Percentiles rank a stretch among this genome's conserved stretches.
These are phyloP conservation scores for Sarcophaga carnaria DNA, from an alignment of 2,888 invertebrate genomes.

Conservation along the genomic window DNA sequence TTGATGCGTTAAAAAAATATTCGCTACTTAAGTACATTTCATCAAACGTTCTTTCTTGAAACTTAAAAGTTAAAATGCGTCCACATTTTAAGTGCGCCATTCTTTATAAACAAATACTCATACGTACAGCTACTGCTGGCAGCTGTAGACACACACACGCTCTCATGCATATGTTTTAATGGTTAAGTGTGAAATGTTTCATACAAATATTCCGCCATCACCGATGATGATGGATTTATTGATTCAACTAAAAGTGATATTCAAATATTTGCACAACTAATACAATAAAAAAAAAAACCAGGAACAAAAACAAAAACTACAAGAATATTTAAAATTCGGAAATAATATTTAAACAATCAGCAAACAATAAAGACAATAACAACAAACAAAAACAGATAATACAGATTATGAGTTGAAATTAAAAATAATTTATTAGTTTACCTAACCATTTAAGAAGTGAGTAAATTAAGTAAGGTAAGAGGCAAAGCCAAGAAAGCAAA, in stretches of 20 bases:
- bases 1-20: too few species aligned
- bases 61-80: too few species aligned
- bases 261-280: constrained; percentile 47
- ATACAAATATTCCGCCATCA: constrained; percentile 7
- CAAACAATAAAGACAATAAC: constrained; percentile 8
- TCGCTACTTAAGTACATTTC: too few species aligned
- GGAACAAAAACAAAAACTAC: background rate
- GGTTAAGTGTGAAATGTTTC: constrained; percentile 7
- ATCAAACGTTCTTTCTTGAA: too few species aligned
- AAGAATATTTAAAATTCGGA: background rate
- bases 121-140: background rate
- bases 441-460: constrained; percentile 27
- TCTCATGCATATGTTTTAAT: background rate
- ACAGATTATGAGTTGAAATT: constrained; percentile 3
- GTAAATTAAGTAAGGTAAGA: too few species aligned
- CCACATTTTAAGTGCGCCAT: too few species aligned
- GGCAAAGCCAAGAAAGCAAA: too few species aligned
- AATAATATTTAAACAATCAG: constrained; percentile 6
- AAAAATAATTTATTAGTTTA: constrained; percentile 2
- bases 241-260: constrained; percentile 49
- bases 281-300: background rate
- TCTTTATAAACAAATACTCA: too few species aligned
- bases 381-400: constrained; percentile 4
- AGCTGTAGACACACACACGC: background rate
- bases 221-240: constrained; percentile 24